Evolutionary conservation across 2,113 vertebrate species (phyloP), one percentile per base, ranked within the genome.

Genomic region (Chionomys nivalis): DNA sequence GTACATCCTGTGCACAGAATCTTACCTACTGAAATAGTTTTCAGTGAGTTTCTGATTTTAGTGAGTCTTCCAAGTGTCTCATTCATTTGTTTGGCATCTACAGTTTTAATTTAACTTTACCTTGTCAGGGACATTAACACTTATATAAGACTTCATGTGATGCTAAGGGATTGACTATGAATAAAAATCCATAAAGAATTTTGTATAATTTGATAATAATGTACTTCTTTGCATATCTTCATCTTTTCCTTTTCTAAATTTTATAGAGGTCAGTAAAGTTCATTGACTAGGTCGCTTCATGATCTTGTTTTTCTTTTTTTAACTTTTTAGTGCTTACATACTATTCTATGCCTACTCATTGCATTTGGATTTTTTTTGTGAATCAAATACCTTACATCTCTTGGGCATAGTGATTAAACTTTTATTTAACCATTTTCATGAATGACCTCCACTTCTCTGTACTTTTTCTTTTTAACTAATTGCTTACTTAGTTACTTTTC

Each of bases 151-250:
- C n/a, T 63, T 96, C 76, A 8, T 79, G 17, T 78, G 78, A 36
- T 61, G 10, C 16, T 87, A 91, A 76, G 70, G 33, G 3, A 31
- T 63, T 92, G 49, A 52, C 26, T 78, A 44, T 79, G 14, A 70
- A 63, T 94, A 72, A 91, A 91, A 88, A 58, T 95, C 39, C 72
- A 16, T 86, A 87, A 90, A 66, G 78, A 87, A 6, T 63, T 42
- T 85, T 78, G 19, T 47, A 78, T 78, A 21, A 83, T 68, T 79
- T 90, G 5, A 88, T 89, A 68, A 52, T 63, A 90, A 90, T 52
- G 2, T 55, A 26, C 75, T 7, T 78, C 36, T 68, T 96, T 91
- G 26, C 3, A 19, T 42, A 47, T 58, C 2, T 89, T 94, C 72
- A 2, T 16, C 0, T 89, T 94, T 72, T 65, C 23, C 73, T 90